phyloP scores from a whole-genome alignment of 2,113 vertebrate genomes.

The Nyctereutes procyonoides region DNA sequence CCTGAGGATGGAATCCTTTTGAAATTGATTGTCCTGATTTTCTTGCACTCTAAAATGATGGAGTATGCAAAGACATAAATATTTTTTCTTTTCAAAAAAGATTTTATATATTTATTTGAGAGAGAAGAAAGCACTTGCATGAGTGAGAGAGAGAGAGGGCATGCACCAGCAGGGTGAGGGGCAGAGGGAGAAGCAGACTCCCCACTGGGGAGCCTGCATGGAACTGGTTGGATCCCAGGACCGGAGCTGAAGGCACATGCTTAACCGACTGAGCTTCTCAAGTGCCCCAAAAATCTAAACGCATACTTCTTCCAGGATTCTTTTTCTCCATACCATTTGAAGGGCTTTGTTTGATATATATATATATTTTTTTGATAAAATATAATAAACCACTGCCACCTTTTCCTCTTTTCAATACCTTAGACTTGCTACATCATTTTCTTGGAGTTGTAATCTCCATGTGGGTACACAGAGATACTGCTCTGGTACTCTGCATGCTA shows the following conservation, averaged over 20 bases:
- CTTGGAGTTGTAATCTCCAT: not conserved
- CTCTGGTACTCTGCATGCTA: not conserved
- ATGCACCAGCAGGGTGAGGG: no score
- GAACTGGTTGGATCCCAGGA: no score
- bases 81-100: no score
- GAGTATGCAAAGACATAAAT: not conserved
- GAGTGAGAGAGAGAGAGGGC: no score
- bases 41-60: not conserved
- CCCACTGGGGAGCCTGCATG: no score
- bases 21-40: not conserved
- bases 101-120: no score
- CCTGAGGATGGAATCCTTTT: not conserved
- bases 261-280: no score
- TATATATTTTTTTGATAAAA: no score
- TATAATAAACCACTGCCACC: not conserved
- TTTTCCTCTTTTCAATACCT: not conserved
- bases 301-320: not conserved
- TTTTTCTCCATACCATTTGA: not conserved
- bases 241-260: no score
- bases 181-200: no score
- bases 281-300: not conserved
- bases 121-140: no score
- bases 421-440: not conserved
- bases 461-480: no score
- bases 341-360: not conserved